Evolutionary conservation across 2,888 invertebrate species (phyloP).

Genomic region (Pheosia gnoma): DNA sequence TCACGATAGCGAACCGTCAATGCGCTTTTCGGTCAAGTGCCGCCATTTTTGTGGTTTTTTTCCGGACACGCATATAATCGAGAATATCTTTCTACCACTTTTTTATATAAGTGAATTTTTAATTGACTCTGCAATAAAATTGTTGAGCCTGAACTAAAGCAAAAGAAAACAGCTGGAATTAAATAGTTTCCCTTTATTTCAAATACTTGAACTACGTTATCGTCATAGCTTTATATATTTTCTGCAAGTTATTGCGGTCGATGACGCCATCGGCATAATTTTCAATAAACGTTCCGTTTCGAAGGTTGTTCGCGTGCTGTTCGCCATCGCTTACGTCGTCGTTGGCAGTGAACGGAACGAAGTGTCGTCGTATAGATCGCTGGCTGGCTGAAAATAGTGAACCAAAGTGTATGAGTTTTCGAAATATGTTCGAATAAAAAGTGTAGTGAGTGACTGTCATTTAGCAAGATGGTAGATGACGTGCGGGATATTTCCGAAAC

Average conservation of each 20-base stretch:
- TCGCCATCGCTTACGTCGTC: conserved; percentile 59
- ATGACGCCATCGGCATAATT: conserved; percentile 46
- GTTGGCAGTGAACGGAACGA: conserved; percentile 82
- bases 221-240: not conserved
- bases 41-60: too few relatives aligned
- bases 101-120: too few relatives aligned
- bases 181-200: too few relatives aligned
- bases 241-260: conserved; percentile 10
- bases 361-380: conserved; percentile 82
- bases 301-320: conserved; percentile 54
- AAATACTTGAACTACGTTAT: too few relatives aligned
- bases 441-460: conserved; percentile 83
- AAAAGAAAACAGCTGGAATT: too few relatives aligned
- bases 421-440: conserved; percentile 83
- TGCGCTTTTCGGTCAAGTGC: too few relatives aligned
- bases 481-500: conserved; percentile 81
- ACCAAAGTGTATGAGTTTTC: conserved; percentile 81
- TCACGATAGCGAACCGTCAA: too few relatives aligned
- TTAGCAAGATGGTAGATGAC: conserved; percentile 84
- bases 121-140: too few relatives aligned
- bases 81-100: not conserved
- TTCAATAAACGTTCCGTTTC: conserved; percentile 37
- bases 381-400: conserved; percentile 83
- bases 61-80: too few relatives aligned
- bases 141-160: too few relatives aligned